Evolutionary conservation across 1,140 invertebrate genomes (phyloP).

Genomic region (Lordiphosa stackelbergi): DNA sequence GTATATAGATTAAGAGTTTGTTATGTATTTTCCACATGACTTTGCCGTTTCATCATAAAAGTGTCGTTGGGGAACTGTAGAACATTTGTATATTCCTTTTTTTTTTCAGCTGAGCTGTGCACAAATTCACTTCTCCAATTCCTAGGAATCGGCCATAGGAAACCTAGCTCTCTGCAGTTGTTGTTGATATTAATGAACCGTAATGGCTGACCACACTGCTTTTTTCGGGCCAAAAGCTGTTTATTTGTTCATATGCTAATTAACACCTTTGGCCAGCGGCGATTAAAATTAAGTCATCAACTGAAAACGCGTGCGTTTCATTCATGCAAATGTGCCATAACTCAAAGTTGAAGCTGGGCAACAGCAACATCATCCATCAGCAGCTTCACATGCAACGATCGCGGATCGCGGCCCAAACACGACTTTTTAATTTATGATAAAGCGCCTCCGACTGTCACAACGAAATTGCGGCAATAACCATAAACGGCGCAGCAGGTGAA

Average conservation of each 20-base stretch:
- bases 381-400: constrained; percentile 8
- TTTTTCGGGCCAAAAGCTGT: constrained; percentile 8
- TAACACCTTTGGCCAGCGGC: constrained; percentile 63
- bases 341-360: constrained; percentile 34
- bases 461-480: constrained; percentile 74
- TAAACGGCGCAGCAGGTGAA: constrained; percentile 74
- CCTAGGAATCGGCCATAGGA: constrained; percentile 20
- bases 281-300: constrained; percentile 70
- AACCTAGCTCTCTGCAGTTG: constrained; percentile 9
- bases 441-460: constrained; percentile 75
- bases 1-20: constrained; percentile 75
- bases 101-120: constrained; percentile 49
- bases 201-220: constrained; percentile 45
- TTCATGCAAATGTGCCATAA: constrained; percentile 69
- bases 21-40: constrained; percentile 76
- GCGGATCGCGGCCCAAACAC: constrained; percentile 41
- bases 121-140: constrained; percentile 21
- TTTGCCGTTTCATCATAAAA: constrained; percentile 52
- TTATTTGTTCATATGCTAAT: constrained; percentile 68
- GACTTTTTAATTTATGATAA: constrained; percentile 76
- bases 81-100: constrained; percentile 22
- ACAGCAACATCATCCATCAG: constrained; percentile 63
- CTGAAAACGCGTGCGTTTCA: constrained; percentile 52
- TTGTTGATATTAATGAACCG: constrained; percentile 53
- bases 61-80: constrained; percentile 41